A percentile compares a stretch with the other conserved stretches of the same genome.
Conservation (phyloP, 2,113 vertebrate species). For the Copsychus sechellarum region DNA sequence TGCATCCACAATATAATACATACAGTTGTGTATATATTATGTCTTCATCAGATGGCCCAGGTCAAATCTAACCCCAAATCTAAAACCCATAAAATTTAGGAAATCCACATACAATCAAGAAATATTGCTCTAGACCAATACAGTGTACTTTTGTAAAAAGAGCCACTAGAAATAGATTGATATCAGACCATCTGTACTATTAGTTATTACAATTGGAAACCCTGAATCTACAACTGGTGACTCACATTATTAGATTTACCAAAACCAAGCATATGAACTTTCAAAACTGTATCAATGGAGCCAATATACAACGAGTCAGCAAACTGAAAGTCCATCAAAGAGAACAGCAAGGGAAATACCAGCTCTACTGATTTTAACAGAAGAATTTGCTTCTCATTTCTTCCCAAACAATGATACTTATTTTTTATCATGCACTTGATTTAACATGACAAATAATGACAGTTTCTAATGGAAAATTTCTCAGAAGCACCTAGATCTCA, state of each 20-base stretch:
- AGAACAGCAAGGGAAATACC: neutral
- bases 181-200: neutral
- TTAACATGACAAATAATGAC: neutral
- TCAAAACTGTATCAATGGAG: neutral
- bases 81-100: neutral
- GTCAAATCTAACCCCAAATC: neutral
- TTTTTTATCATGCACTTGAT: neutral
- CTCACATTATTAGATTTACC: neutral
- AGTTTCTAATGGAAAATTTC: neutral
- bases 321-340: neutral
- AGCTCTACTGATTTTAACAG: neutral
- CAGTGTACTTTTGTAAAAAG: neutral
- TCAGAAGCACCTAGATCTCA: neutral
- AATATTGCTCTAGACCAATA: neutral
- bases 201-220: neutral
- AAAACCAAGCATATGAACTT: neutral
- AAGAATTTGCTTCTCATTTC: neutral
- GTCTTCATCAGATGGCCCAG: neutral
- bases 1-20: neutral
- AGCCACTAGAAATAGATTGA: neutral
- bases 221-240: neutral
- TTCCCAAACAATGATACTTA: neutral
- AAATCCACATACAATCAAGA: neutral
- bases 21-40: neutral
- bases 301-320: neutral